Evolutionary conservation across 1,140 invertebrate genomes (phyloP).

Genomic region (Eumeta japonica): DNA sequence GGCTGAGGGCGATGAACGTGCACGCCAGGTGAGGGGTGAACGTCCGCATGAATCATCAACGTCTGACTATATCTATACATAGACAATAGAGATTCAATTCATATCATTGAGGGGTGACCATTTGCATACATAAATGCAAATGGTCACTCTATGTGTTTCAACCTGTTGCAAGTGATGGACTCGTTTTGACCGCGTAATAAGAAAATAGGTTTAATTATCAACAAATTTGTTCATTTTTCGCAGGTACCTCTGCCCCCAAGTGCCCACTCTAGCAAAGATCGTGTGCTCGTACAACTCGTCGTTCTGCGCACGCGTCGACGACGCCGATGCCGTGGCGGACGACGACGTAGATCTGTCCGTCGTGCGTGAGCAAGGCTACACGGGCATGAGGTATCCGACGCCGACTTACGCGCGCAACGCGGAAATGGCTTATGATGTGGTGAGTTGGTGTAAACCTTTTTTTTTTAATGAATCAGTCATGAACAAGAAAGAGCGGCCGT

Average conservation of each 20-base stretch:
- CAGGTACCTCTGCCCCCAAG: slow-evolving; percentile 37
- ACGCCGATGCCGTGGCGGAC: slow-evolving; percentile 1
- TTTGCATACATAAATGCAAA: not conserved
- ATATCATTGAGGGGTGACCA: not conserved
- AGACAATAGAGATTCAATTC: not conserved
- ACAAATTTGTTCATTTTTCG: slow-evolving; percentile 1
- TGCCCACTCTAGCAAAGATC: slow-evolving; percentile 29
- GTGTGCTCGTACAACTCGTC: slow-evolving; percentile 26
- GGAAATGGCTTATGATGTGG: slow-evolving; percentile 13
- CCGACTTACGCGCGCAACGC: slow-evolving; percentile 25
- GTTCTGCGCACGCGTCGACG: no score
- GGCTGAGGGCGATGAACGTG: slow-evolving; percentile 74
- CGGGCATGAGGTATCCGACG: slow-evolving; percentile 24
- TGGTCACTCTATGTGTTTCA: not conserved
- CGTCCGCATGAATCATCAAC: no score
- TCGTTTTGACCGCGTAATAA: not conserved
- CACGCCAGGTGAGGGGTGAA: slow-evolving; percentile 80
- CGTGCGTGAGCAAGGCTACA: slow-evolving; percentile 17
- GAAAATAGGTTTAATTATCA: no score
- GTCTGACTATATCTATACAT: slow-evolving; percentile 2
- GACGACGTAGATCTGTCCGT: slow-evolving; percentile 16
- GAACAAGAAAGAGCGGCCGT: not conserved
- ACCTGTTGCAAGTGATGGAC: not conserved
- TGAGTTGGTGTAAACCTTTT: no score
- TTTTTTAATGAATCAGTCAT: not conserved